Conservation (phyloP, 2,888 invertebrate species). For the Baronia brevicornis region DNA sequence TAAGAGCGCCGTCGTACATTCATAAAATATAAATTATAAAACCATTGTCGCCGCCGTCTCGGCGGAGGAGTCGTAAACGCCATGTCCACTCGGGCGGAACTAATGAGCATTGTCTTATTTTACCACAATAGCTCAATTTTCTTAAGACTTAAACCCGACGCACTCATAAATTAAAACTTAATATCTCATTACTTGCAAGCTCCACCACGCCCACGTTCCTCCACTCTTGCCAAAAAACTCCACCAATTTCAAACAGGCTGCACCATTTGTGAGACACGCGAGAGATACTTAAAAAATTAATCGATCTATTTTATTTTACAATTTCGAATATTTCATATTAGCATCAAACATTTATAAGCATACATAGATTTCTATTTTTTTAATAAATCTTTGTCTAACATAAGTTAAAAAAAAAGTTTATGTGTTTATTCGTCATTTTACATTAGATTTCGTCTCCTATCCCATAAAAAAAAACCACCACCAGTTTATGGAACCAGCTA, state of each 20-base stretch:
- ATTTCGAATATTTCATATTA: too few relatives aligned
- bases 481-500: too few relatives aligned
- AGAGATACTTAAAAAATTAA: constrained; percentile 2
- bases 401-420: too few relatives aligned
- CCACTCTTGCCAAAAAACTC: constrained; percentile 48
- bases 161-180: constrained; percentile 69
- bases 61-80: constrained; percentile 42
- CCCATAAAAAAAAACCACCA: too few relatives aligned
- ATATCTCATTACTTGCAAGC: constrained; percentile 72
- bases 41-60: constrained; percentile 52
- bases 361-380: too few relatives aligned
- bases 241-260: constrained; percentile 22
- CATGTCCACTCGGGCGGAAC: constrained; percentile 56
- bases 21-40: constrained; percentile 58
- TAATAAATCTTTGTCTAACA: too few relatives aligned
- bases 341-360: too few relatives aligned
- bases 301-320: too few relatives aligned
- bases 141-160: constrained; percentile 61
- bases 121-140: constrained; percentile 69
- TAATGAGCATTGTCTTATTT: constrained; percentile 69
- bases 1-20: constrained; percentile 43
- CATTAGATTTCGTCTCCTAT: too few relatives aligned
- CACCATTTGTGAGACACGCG: constrained; percentile 14
- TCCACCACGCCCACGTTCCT: constrained; percentile 41
- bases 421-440: too few relatives aligned